Base-by-base conservation (phyloP, 2,888 invertebrate species). In the Scrobipalpa atriplicella region DNA sequence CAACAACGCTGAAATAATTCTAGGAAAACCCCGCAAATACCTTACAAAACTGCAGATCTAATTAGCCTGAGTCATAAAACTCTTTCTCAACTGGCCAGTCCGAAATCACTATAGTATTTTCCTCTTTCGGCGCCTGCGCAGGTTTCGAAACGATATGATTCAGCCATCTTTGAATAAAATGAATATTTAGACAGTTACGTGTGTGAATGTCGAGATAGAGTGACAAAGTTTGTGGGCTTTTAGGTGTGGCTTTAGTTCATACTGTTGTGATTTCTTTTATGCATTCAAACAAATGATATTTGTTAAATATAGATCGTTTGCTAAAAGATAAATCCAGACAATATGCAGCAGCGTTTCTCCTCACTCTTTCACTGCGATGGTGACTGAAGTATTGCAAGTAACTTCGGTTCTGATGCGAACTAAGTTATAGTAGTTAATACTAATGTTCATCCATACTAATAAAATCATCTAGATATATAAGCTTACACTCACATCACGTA, bases 131-230 rank as follows among this genome's bases (percentile, higher is more conserved):
- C 71, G 62, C 56, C 52, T 63, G 78, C 82, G 61, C 60, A 70
- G 69, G 64, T 89, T 89, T 90, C 87, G 89, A 78, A 89, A 89
- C 70, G 11, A 54, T 67, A 70, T 89, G 89, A 89, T 69, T 89
- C 88, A 89, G 74, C 71, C 19, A 47, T 47, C 47, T 65, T 66
- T n/a, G 29, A 63, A 52, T 61, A 54, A 9, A 19, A 62, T 18
- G 62, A 58, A 58, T 61, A 62, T 21, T 65, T 72, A 62, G 58
- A 38, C 16, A 13, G 38, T 58, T 58, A 58, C 58, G 58, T 58
- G 58, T 58, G 58, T 36, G 38, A 58, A 56, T 58, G 16, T 58
- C n/a, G n/a, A 7, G 52, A 11, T 16, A 29, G 56, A 29, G 8
- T 9, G 36, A 6, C 6, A 3, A 16, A n/a, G n/a, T 58, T 13